phyloP scores from a whole-genome alignment of 2,888 invertebrate species.

The Agrypnus murinus region DNA sequence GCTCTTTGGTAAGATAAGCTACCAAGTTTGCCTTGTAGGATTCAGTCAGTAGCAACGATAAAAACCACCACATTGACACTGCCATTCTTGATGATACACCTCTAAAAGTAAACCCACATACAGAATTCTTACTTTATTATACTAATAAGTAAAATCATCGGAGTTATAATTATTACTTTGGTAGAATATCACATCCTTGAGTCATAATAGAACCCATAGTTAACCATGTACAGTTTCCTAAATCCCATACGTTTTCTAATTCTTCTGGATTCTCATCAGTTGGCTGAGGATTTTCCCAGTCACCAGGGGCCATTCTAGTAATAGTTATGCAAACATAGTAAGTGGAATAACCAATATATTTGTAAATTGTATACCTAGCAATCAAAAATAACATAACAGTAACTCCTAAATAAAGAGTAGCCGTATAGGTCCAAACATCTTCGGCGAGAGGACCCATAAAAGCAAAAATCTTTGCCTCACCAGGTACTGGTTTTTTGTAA shows the following conservation, averaged over 20 bases:
- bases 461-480: slow-evolving; percentile 69
- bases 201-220: slow-evolving; percentile 94
- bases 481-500: slow-evolving; percentile 85
- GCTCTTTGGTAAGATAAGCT: slow-evolving; percentile 92
- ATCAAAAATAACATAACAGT: slow-evolving; percentile 87
- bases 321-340: too few relatives aligned
- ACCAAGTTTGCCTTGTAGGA: slow-evolving; percentile 97
- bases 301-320: slow-evolving; percentile 89
- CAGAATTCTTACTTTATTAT: not conserved
- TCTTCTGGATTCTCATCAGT: slow-evolving; percentile 90
- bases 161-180: slow-evolving; percentile 77
- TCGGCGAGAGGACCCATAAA: slow-evolving; percentile 91
- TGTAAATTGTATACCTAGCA: too few relatives aligned
- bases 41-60: slow-evolving; percentile 91
- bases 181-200: slow-evolving; percentile 94
- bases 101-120: too few relatives aligned
- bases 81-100: slow-evolving; percentile 92
- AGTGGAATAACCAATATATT: too few relatives aligned
- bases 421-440: slow-evolving; percentile 93
- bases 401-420: slow-evolving; percentile 87
- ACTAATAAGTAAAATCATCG: too few relatives aligned
- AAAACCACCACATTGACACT: slow-evolving; percentile 95
- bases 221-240: slow-evolving; percentile 95
- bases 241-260: slow-evolving; percentile 91
- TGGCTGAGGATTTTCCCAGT: slow-evolving; percentile 96